Evolutionary conservation across 2,797 vertebrate genomes (phyloP).

Genomic region (Dryobates pubescens): DNA sequence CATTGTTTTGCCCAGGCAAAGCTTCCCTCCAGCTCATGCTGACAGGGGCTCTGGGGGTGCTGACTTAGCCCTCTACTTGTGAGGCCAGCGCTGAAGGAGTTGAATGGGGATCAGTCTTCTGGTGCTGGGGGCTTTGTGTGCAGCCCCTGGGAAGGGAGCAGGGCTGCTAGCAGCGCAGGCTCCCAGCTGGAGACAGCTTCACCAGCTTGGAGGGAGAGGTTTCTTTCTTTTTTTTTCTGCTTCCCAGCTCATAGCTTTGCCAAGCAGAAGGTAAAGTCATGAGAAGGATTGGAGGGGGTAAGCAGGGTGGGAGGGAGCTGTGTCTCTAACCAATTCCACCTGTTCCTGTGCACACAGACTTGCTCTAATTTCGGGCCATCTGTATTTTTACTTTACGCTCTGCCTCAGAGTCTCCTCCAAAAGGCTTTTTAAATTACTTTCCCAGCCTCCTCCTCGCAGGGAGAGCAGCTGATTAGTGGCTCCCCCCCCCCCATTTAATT

Average conservation of each 20-base stretch:
- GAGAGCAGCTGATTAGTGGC: constrained; percentile 62
- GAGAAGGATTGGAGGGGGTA: neutral
- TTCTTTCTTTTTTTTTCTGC: too few relatives aligned
- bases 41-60: neutral
- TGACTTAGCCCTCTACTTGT: neutral
- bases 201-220: neutral
- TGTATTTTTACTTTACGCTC: constrained; percentile 53
- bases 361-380: constrained; percentile 51
- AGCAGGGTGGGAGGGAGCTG: constrained; percentile 9
- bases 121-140: neutral
- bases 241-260: neutral
- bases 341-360: constrained; percentile 26
- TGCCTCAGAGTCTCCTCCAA: constrained; percentile 58
- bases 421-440: constrained; percentile 52
- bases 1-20: neutral
- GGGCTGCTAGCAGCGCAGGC: neutral
- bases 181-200: constrained; percentile 16
- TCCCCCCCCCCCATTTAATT: constrained; percentile 41
- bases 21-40: neutral
- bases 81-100: neutral
- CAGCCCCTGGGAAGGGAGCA: neutral
- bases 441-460: constrained; percentile 38
- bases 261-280: constrained; percentile 53
- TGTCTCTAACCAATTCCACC: constrained; percentile 68
- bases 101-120: neutral